Percentiles rank a stretch among this genome's conserved stretches.
Evolutionary conservation across 2,113 vertebrate genomes (phyloP).

Genomic region (Marmota flaviventris): DNA sequence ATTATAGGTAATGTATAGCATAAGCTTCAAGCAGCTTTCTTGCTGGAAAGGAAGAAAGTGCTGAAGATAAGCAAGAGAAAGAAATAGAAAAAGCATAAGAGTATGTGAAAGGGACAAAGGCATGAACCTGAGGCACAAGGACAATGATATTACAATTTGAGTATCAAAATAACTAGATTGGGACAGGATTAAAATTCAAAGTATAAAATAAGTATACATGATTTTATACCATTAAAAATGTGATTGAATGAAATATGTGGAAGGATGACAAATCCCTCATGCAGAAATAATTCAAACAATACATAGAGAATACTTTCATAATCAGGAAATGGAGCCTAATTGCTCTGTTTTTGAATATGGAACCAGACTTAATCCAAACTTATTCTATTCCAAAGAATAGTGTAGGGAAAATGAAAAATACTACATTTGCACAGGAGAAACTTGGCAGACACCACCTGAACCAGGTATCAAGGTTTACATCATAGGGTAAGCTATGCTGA

Average conservation of each 20-base stretch:
- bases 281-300: not conserved
- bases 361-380: not conserved
- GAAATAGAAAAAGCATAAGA: not conserved
- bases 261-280: not conserved
- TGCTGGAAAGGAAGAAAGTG: not conserved
- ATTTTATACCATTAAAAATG: not conserved
- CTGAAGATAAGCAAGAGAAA: not conserved
- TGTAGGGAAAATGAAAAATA: not conserved
- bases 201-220: not conserved
- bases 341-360: not conserved
- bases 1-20: not conserved
- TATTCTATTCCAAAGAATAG: no score
- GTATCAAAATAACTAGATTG: not conserved
- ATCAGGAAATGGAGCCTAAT: not conserved
- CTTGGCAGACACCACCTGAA: not conserved
- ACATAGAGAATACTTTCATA: not conserved
- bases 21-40: not conserved
- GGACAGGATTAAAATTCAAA: not conserved
- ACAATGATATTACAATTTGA: not conserved
- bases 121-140: not conserved
- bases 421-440: not conserved
- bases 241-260: not conserved
- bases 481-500: not conserved
- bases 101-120: not conserved
- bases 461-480: not conserved